These are phyloP conservation scores for Eciton burchellii DNA, from an alignment of 1,140 invertebrate genomes.

Conservation along the genomic window DNA sequence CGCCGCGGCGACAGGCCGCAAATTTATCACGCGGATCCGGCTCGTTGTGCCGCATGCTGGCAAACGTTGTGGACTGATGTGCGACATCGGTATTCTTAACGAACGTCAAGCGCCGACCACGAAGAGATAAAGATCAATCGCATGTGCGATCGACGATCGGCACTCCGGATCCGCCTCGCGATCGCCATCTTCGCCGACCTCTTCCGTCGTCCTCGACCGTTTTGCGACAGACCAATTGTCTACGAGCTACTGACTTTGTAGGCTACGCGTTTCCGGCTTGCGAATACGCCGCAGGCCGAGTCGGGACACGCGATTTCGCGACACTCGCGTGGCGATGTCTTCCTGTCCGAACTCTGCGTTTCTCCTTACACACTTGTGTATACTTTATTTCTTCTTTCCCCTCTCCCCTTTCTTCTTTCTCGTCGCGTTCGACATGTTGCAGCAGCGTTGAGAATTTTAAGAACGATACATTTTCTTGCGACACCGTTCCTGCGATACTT, in stretches of 20 bases:
- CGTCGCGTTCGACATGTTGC: background rate
- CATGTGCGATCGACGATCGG: conserved; percentile 1
- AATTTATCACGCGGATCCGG: conserved; percentile 52
- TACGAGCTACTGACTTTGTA: conserved; percentile 72
- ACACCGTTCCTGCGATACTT: background rate
- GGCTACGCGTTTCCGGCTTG: conserved; percentile 71
- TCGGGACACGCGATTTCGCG: conserved; percentile 46
- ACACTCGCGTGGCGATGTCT: conserved; percentile 21
- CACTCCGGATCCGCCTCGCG: conserved; percentile 21
- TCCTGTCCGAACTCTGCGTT: background rate
- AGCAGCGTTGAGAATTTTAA: background rate
- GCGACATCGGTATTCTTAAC: conserved; percentile 28
- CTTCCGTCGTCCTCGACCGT: conserved; percentile 47
- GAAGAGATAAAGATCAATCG: conserved; percentile 33
- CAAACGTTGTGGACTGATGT: conserved; percentile 48
- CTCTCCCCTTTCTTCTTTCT: background rate
- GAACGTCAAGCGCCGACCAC: conserved; percentile 17
- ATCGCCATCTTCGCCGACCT: conserved; percentile 49
- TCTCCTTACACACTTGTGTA: conserved; percentile 7
- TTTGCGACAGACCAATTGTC: conserved; percentile 74
- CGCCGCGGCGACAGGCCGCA: conserved; percentile 32
- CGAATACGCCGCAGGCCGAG: conserved; percentile 26
- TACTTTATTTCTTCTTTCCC: too few species aligned
- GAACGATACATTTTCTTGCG: background rate
- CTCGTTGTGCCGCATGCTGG: conserved; percentile 36